phyloP scores from a whole-genome alignment of 1,140 invertebrate genomes.

The Drosophila miranda region DNA sequence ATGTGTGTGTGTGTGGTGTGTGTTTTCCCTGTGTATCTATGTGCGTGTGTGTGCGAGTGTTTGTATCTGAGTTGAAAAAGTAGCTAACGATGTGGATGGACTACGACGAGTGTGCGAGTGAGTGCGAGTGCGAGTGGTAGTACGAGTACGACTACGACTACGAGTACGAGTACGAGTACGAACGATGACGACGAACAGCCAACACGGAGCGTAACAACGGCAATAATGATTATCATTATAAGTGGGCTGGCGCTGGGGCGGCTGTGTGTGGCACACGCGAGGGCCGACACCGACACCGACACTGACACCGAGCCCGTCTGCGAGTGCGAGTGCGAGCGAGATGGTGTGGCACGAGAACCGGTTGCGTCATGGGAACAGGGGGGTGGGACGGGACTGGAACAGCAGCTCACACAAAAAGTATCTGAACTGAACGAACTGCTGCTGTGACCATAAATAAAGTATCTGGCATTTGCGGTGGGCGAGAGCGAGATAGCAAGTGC shows the following conservation, averaged over 20 bases:
- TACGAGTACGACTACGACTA: background rate
- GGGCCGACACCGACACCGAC: background rate
- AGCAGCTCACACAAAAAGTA: conserved; percentile 42
- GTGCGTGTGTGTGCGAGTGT: conserved; percentile 19
- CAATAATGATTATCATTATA: conserved; percentile 82
- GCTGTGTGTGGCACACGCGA: conserved; percentile 26
- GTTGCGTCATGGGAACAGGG: conserved; percentile 53
- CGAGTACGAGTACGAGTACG: background rate
- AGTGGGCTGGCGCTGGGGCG: conserved; percentile 72
- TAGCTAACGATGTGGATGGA: conserved; percentile 37
- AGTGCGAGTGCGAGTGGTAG: background rate
- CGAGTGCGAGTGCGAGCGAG: conserved; percentile 33
- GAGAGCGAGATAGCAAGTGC: conserved; percentile 54
- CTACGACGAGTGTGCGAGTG: conserved; percentile 16
- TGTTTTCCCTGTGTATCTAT: background rate
- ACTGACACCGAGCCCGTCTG: background rate
- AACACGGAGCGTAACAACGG: conserved; percentile 73
- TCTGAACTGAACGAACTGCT: conserved; percentile 48
- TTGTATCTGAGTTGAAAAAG: conserved; percentile 62
- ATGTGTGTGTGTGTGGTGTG: conserved; percentile 28
- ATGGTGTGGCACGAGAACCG: conserved; percentile 53
- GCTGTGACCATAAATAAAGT: conserved; percentile 80
- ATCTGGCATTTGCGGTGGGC: conserved; percentile 58
- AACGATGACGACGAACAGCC: conserved; percentile 41
- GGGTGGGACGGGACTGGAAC: conserved; percentile 9